Percentiles rank a stretch among this genome's conserved stretches.
Conservation (phyloP, 2,888 invertebrate species). For the Melangyna quadrimaculata region DNA sequence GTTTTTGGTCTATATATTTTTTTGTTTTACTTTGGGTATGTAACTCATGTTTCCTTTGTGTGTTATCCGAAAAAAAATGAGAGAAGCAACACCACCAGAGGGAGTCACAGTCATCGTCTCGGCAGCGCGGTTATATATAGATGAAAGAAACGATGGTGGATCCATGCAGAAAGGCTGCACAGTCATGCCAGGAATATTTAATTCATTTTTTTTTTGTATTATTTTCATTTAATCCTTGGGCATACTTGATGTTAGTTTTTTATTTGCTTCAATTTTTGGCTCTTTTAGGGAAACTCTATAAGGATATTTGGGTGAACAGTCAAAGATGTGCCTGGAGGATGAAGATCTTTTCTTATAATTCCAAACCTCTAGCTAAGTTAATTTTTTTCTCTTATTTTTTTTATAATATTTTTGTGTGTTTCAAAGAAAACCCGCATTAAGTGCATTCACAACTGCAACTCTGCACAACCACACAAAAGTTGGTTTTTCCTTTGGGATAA, state of each 20-base stretch:
- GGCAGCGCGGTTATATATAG: not conserved
- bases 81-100: conserved; percentile 16
- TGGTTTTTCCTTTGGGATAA: conserved; percentile 24
- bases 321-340: conserved; percentile 37
- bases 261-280: not conserved
- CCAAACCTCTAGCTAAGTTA: not conserved
- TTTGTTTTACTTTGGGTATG: conserved; percentile 8
- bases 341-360: conserved; percentile 16
- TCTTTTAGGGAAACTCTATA: conserved; percentile 13
- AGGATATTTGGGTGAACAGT: conserved; percentile 56
- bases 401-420: conserved; percentile 10
- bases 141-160: conserved; percentile 37
- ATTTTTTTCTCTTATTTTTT: not conserved
- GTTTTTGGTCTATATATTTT: not conserved
- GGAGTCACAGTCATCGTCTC: not conserved
- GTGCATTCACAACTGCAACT: conserved; percentile 49
- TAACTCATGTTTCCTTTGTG: conserved; percentile 34
- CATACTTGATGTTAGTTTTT: conserved; percentile 18
- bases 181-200: conserved; percentile 63
- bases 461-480: conserved; percentile 47
- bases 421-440: conserved; percentile 51
- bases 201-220: conserved; percentile 40
- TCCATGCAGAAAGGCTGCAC: conserved; percentile 59
- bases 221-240: conserved; percentile 47
- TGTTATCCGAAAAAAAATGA: not conserved